Evolutionary conservation across 2,888 invertebrate species (phyloP).

Genomic region (Ochropleura plecta): DNA sequence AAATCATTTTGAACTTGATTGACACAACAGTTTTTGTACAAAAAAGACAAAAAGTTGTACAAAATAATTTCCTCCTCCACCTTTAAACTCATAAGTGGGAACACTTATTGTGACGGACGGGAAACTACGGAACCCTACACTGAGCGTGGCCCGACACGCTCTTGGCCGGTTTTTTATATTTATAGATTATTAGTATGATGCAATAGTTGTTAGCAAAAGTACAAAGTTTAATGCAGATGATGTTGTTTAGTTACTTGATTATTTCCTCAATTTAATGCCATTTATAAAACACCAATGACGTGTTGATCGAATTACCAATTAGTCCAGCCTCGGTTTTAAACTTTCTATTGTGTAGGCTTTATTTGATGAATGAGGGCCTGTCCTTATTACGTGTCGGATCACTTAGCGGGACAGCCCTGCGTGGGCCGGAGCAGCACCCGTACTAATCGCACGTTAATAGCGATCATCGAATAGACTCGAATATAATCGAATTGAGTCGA

Average conservation of each 20-base stretch:
- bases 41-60: no score
- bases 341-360: conserved; percentile 1
- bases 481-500: conserved; percentile 59
- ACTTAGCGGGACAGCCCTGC: conserved; percentile 39
- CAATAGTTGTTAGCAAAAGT: no score
- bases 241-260: neutral
- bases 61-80: no score
- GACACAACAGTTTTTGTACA: no score
- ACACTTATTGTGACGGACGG: no score
- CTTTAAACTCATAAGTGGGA: no score
- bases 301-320: neutral
- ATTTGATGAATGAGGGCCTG: neutral
- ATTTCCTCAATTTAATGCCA: neutral
- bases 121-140: no score
- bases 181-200: no score
- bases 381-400: neutral
- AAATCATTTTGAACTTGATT: no score
- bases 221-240: conserved; percentile 4
- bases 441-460: conserved; percentile 51
- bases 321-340: neutral
- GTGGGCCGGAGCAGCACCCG: conserved; percentile 19
- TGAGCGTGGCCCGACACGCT: no score
- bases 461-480: conserved; percentile 62
- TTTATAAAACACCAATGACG: conserved; percentile 1
- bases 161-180: no score